phyloP scores from a whole-genome alignment of 2,888 invertebrate species.

The Lordiphosa andalusiaca region DNA sequence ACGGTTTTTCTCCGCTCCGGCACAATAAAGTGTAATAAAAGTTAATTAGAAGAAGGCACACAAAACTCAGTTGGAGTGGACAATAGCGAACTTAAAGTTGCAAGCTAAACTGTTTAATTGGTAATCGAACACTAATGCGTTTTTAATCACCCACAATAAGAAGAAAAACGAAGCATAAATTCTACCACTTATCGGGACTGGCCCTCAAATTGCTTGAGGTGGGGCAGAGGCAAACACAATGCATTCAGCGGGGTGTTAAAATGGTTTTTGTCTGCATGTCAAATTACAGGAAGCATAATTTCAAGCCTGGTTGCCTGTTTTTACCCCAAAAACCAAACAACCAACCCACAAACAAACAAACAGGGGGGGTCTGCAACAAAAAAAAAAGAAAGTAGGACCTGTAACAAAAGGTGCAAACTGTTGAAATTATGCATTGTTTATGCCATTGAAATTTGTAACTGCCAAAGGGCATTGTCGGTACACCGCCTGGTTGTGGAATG shows the following conservation, averaged over 20 bases:
- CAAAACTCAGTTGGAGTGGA: not conserved
- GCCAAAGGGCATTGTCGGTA: constrained; percentile 8
- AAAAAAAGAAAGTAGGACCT: constrained; percentile 9
- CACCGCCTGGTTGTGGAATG: not conserved
- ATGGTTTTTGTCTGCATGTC: constrained; percentile 71
- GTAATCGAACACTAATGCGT: constrained; percentile 51
- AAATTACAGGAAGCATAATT: constrained; percentile 72
- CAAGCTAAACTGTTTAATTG: constrained; percentile 23
- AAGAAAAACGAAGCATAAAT: constrained; percentile 14
- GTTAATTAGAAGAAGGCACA: constrained; percentile 56
- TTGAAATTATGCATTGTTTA: constrained; percentile 46
- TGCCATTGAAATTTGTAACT: constrained; percentile 4
- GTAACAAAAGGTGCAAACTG: constrained; percentile 33
- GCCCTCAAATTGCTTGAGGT: constrained; percentile 4
- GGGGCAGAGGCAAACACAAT: constrained; percentile 36
- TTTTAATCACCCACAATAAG: constrained; percentile 63
- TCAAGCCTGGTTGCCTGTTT: constrained; percentile 62
- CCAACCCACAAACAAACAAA: constrained; percentile 10
- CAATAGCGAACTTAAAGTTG: constrained; percentile 19
- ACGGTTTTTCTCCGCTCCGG: constrained; percentile 64
- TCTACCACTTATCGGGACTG: constrained; percentile 8
- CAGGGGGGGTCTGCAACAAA: constrained; percentile 1
- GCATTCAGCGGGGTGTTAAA: constrained; percentile 68
- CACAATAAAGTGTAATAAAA: constrained; percentile 76
- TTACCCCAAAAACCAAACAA: constrained; percentile 14